Conservation (phyloP, 2,113 vertebrate genomes). For the Hemiprocne comata region DNA sequence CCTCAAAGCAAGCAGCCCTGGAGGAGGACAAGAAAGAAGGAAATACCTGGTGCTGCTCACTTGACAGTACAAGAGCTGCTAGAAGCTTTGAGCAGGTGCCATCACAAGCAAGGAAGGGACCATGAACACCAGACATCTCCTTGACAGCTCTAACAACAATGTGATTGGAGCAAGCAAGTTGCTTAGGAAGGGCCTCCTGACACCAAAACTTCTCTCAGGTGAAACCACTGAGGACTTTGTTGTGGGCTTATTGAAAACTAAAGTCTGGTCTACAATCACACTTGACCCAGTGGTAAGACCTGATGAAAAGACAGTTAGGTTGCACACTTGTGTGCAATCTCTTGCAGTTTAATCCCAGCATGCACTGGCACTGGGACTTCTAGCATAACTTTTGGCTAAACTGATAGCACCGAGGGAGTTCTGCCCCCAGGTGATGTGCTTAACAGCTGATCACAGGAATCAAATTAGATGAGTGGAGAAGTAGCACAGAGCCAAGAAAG, state of each 20-base stretch:
- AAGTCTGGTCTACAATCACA: neutral
- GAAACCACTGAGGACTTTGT: neutral
- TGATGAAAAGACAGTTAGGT: neutral
- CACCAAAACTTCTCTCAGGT: neutral
- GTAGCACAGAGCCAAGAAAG: neutral
- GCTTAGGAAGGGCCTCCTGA: neutral
- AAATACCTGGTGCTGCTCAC: rapidly evolving
- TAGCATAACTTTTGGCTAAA: neutral
- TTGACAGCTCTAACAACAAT: neutral
- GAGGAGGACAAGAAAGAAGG: neutral
- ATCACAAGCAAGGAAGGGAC: neutral
- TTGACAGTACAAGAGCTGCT: neutral
- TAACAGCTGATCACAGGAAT: neutral
- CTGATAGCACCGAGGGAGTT: neutral
- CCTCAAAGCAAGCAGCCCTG: neutral
- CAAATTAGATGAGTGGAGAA: neutral
- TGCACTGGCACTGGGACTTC: neutral
- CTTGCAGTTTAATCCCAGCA: neutral
- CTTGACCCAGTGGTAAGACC: neutral
- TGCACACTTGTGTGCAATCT: neutral
- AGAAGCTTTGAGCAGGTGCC: neutral
- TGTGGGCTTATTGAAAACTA: neutral
- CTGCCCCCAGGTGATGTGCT: neutral
- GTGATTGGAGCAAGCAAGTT: neutral
- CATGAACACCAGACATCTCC: neutral